phyloP scores from a whole-genome alignment of 2,888 invertebrate genomes.

The Campoplex nolae region DNA sequence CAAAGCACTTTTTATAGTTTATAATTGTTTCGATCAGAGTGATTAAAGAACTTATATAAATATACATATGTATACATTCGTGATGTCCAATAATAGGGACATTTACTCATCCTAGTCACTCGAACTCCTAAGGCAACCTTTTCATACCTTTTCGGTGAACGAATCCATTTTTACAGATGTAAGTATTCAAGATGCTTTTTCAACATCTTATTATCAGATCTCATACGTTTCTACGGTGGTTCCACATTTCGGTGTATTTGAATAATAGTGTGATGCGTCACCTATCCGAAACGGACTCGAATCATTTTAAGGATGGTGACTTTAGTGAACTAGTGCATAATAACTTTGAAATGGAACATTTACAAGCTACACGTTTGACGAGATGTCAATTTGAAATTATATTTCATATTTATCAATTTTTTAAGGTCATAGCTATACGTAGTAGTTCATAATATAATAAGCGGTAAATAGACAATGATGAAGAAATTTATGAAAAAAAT shows the following conservation, averaged over 20 bases:
- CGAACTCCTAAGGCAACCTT: neutral
- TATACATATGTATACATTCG: too few relatives aligned
- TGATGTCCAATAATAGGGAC: too few relatives aligned
- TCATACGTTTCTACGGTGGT: neutral
- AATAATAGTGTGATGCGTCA: neutral
- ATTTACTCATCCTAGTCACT: neutral
- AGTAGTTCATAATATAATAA: neutral
- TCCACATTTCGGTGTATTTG: neutral
- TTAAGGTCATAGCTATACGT: neutral
- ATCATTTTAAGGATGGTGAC: too few relatives aligned
- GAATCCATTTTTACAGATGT: too few relatives aligned
- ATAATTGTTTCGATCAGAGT: constrained; percentile 26
- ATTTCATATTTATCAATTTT: neutral
- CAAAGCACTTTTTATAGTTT: constrained; percentile 17
- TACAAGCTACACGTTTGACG: neutral
- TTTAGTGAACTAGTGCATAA: too few relatives aligned
- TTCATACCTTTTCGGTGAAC: neutral
- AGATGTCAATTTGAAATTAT: neutral
- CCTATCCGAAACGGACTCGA: too few relatives aligned
- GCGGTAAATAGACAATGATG: neutral
- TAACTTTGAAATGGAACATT: neutral
- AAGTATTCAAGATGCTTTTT: neutral
- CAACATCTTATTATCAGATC: neutral
- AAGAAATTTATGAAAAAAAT: neutral
- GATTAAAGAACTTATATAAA: constrained; percentile 14